phyloP scores from a whole-genome alignment of 2,888 invertebrate species.

The Prosapia bicincta region DNA sequence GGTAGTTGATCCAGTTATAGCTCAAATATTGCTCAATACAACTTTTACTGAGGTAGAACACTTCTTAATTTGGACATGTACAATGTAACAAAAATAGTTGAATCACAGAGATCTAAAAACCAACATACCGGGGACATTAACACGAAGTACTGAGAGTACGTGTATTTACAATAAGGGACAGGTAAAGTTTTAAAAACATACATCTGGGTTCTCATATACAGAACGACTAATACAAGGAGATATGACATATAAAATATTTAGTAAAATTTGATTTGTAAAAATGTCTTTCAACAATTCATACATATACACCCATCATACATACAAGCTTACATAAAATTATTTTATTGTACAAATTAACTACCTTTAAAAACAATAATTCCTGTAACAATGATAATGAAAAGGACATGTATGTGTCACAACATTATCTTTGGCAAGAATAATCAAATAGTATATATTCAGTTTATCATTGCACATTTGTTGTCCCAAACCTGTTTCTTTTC shows the following conservation, averaged over 20 bases:
- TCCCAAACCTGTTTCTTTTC: constrained; percentile 16
- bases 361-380: constrained; percentile 6
- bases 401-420: constrained; percentile 4
- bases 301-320: constrained; percentile 14
- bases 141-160: neutral
- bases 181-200: constrained; percentile 13
- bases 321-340: constrained; percentile 11
- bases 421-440: constrained; percentile 21
- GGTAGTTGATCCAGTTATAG: neutral
- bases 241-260: constrained; percentile 24
- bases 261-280: constrained; percentile 19
- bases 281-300: constrained; percentile 10
- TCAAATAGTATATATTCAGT: neutral
- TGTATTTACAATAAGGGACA: constrained; percentile 16
- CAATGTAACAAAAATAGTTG: neutral
- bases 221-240: constrained; percentile 12
- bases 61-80: constrained; percentile 10
- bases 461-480: constrained; percentile 24
- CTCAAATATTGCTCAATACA: constrained; percentile 23
- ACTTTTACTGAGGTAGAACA: constrained; percentile 22
- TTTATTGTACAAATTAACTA: constrained; percentile 2
- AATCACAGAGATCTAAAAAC: neutral
- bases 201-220: constrained; percentile 5
- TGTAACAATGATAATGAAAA: constrained; percentile 13
- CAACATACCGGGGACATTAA: neutral